Percentiles rank a stretch among this genome's conserved stretches.
These are phyloP conservation scores for Zootermopsis nevadensis DNA, from an alignment of 2,888 invertebrate genomes.

Conservation along the genomic window DNA sequence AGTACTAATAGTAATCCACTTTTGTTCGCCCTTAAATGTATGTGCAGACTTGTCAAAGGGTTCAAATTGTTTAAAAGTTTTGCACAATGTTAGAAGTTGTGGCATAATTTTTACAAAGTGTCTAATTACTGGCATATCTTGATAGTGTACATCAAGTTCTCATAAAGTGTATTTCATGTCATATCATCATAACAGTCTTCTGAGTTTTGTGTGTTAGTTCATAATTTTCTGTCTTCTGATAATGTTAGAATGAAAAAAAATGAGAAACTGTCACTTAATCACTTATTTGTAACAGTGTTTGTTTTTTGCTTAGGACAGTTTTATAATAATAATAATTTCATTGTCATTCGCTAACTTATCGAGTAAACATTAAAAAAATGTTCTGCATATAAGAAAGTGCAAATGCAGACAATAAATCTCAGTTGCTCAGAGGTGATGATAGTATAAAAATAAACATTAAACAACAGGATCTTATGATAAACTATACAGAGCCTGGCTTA, in stretches of 20 bases:
- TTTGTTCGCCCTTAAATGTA: too few relatives aligned
- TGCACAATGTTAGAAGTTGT: neutral
- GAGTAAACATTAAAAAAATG: neutral
- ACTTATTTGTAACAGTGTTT: neutral
- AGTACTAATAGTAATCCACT: too few relatives aligned
- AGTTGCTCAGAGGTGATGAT: neutral
- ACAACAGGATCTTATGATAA: conserved; percentile 6
- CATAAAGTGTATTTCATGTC: neutral
- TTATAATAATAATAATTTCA: neutral
- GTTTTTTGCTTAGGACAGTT: neutral
- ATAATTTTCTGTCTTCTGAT: neutral
- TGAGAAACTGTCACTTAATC: neutral
- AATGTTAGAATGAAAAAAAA: neutral
- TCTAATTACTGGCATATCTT: neutral
- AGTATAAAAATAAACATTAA: neutral
- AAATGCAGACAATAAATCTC: neutral
- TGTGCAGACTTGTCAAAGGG: too few relatives aligned
- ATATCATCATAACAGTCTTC: neutral
- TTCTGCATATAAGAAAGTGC: neutral
- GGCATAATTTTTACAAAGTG: neutral
- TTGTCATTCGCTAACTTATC: neutral
- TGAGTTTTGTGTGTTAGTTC: neutral
- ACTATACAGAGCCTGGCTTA: neutral
- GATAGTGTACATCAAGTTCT: neutral
- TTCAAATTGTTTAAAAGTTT: neutral